phyloP scores from a whole-genome alignment of 2,113 vertebrate species.

The Pycnonotus jocosus region DNA sequence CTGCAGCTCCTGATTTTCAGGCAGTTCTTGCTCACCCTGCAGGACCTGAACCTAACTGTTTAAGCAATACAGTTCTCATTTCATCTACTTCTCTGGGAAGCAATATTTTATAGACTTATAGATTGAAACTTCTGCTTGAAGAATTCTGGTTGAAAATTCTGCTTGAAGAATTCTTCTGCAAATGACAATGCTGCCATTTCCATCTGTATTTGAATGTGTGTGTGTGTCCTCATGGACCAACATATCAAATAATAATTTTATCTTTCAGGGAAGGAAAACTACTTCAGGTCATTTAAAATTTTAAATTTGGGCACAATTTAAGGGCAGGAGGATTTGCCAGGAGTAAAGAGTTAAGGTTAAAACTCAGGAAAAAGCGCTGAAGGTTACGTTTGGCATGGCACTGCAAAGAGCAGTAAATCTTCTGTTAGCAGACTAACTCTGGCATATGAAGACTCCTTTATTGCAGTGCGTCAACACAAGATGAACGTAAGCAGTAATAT shows the following conservation, averaged over 20 bases:
- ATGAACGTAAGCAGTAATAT: slow-evolving; percentile 52
- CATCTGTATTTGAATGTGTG: not conserved
- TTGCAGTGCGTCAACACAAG: slow-evolving; percentile 1
- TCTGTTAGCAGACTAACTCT: not conserved
- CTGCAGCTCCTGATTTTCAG: not conserved
- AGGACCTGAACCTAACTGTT: not conserved
- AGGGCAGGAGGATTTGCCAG: not conserved
- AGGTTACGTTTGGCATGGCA: not conserved
- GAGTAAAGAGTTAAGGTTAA: not conserved
- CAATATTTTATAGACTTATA: not conserved
- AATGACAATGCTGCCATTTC: not conserved
- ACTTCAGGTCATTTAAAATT: not conserved
- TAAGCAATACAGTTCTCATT: not conserved
- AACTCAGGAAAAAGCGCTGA: not conserved
- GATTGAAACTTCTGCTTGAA: not conserved
- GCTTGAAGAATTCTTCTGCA: not conserved
- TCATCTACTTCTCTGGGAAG: not conserved
- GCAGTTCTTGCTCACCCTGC: not conserved
- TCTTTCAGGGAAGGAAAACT: not conserved
- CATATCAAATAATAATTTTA: not conserved
- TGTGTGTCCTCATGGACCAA: not conserved
- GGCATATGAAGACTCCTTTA: slow-evolving; percentile 34
- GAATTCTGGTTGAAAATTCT: not conserved
- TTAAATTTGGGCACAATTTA: not conserved
- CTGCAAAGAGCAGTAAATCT: slow-evolving; percentile 29